Conservation (phyloP, 2,113 vertebrate species). For the Regulus satrapa region DNA sequence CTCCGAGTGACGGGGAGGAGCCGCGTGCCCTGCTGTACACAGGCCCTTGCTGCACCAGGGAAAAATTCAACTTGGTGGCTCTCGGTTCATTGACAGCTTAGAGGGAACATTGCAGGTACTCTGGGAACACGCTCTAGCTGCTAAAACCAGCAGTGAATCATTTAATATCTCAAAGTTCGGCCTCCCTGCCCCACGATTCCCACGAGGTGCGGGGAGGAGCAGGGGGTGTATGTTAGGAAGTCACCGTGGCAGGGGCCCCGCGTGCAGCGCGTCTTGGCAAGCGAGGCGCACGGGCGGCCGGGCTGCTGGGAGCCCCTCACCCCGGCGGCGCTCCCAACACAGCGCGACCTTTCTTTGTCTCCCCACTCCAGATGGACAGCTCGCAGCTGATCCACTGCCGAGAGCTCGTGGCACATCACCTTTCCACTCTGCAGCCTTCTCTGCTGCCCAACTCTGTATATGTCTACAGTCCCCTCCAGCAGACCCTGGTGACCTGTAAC, state of each 20-base stretch:
- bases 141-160: no score
- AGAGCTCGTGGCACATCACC: constrained; percentile 88
- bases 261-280: rapidly evolving
- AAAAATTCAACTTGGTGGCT: rapidly evolving
- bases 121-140: neutral
- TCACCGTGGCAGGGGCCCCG: rapidly evolving
- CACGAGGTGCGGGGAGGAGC: neutral
- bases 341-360: rapidly evolving
- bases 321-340: rapidly evolving
- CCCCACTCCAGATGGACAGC: constrained; percentile 82
- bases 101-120: neutral
- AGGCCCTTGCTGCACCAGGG: neutral
- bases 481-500: constrained; percentile 75
- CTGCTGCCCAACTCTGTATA: constrained; percentile 92
- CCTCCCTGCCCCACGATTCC: rapidly evolving
- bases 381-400: constrained; percentile 90
- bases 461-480: constrained; percentile 91
- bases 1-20: neutral
- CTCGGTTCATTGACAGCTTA: rapidly evolving
- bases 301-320: rapidly evolving
- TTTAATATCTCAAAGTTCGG: rapidly evolving
- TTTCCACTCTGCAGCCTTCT: constrained; percentile 84
- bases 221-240: rapidly evolving
- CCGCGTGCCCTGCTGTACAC: rapidly evolving
- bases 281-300: rapidly evolving